A percentile compares a stretch with the other conserved stretches of the same genome.
phyloP scores from a whole-genome alignment of 1,140 invertebrate species.

The Drosophila tani region DNA sequence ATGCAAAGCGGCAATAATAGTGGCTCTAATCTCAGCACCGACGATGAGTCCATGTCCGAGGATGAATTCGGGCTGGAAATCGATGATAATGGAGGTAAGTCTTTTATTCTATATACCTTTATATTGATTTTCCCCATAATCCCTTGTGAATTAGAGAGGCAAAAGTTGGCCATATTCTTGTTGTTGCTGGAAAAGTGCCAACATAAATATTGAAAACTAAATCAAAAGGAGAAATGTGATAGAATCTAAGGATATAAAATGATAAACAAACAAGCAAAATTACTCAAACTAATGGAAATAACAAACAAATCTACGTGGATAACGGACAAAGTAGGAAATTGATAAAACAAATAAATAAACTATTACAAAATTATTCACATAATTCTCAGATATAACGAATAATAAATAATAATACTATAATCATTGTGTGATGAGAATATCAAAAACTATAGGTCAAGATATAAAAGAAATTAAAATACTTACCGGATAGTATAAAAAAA shows the following conservation, averaged over 20 bases:
- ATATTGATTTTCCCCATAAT: neutral
- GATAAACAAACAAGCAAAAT: neutral
- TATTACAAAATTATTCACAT: neutral
- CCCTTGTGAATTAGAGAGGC: neutral
- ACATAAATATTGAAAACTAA: neutral
- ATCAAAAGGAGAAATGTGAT: neutral
- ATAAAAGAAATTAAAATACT: neutral
- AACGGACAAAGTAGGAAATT: neutral
- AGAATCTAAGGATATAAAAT: slow-evolving; percentile 1
- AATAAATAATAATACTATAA: neutral
- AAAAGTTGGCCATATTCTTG: slow-evolving; percentile 58
- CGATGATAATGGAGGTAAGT: slow-evolving; percentile 75
- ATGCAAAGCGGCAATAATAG: slow-evolving; percentile 57
- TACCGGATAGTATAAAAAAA: too few relatives aligned
- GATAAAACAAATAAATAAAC: neutral
- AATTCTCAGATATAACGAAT: neutral
- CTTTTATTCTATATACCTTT: neutral
- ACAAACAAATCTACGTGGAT: neutral
- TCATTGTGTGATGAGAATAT: too few relatives aligned
- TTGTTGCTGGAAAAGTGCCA: slow-evolving; percentile 27
- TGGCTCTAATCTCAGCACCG: slow-evolving; percentile 68
- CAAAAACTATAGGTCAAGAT: neutral
- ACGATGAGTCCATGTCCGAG: slow-evolving; percentile 77
- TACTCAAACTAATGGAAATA: neutral
- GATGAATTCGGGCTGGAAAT: slow-evolving; percentile 75